Base-by-base conservation (phyloP, 2,888 invertebrate genomes). In the Himalopsyche anomala region DNA sequence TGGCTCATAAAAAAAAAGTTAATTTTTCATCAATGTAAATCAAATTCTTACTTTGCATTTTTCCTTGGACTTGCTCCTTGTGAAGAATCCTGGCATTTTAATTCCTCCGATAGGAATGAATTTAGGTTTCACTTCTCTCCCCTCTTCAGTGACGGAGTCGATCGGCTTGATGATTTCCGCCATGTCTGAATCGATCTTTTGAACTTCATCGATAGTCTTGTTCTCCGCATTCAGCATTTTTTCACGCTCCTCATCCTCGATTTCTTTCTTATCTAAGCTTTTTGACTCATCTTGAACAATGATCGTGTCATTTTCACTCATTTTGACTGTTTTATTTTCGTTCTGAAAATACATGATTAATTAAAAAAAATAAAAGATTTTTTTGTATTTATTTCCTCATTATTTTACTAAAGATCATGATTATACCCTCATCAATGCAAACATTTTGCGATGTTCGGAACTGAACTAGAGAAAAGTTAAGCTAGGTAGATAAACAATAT, bases 71-170 rank as follows among this genome's bases (percentile, higher is more conserved):
- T 95, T 95, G 90, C 95, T 95, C 89, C 96, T 95, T 87, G 95
- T 96, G 90, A 97, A 97, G 92, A 97, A 97, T 19, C 97, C 97
- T 5, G 97, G 97, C 95, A 97, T 96, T 92, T 97, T 96, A 89
- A 97, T 96, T n/a, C 96, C 97, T 82, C 97, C 97, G 90, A 97
- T 97, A 5, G 97, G 97, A 89, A 97, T 96, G 91, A 96, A 97
- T 91, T 96, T 96, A 86, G 96, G 96, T 90, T 96, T 95, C 54
- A 96, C 96, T 92, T 96, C 96, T 88, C 96, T 94, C 82, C 95
- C 96, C 89, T 95, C 95, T 89, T 95, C 92, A n/a, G 93, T 91
- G 74, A 94, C 95, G 9, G 94, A 92, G 89, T 92, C 92, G 56
- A 92, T 92, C 12, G 92, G 92, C 62, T 92, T 87, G 81, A 80